Base-by-base conservation (phyloP, 2,888 invertebrate species). In the Lottia scabra region DNA sequence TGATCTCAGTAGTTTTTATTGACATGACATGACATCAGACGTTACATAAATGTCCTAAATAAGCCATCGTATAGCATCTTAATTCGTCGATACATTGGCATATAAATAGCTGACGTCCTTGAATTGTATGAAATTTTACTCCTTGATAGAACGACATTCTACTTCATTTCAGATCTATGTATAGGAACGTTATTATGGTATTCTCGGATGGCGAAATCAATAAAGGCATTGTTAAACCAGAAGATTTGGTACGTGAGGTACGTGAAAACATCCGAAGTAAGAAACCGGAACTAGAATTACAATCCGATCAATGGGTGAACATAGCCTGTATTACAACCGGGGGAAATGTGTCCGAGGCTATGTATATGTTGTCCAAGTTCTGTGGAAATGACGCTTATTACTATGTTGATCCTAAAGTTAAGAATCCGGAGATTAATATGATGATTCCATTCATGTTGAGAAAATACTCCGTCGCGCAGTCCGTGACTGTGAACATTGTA, bases 191-290 rank as follows among this genome's bases (percentile, higher is more conserved):
- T 68, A 85, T 87, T 63, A 76, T 87, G 26, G 77, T 87, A 12
- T 85, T 87, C 70, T 84, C 86, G 4, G 87, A 87, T 70, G 87
- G 87, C 0, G 85, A 85, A 72, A 80, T 86, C n/a, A 87, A 87
- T 77, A 82, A 81, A 23, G 87, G 87, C 8, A 79, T 84, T 13
- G 80, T 77, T 1, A 80, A 84, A 12, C 78, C 84, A 6, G 75
- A 77, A 10, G 71, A 76, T 13, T 77, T 87, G 27, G 79, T 85
- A 0, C 79, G 81, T 63, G 83, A 83, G 64, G 80, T 85, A 27
- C 75, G 83, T 16, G 82, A 83, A 62, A 81, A 79, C 66, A 85
- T 87, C 27, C 74, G 80, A 8, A 74, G 78, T 15, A 72, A 82
- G 67, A 79, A 81, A 8, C 80, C 80, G 12, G 78, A 80, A 13